These are phyloP conservation scores for Axea sp. DNA, from an alignment of 2,888 invertebrate genomes.

Conservation along the genomic window DNA sequence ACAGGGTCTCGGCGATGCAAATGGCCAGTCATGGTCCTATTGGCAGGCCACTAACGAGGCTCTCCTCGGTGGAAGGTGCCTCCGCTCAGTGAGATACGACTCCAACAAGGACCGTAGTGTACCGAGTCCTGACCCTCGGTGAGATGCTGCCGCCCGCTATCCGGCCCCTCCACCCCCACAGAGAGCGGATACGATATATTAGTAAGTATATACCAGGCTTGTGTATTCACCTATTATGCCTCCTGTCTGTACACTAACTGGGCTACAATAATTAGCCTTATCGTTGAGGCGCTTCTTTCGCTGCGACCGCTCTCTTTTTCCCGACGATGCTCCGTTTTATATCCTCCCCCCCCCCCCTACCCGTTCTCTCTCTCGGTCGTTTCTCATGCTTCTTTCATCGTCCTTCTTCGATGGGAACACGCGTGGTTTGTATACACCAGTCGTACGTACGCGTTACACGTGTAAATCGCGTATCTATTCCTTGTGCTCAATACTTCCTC, in stretches of 20 bases:
- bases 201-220: slow-evolving; percentile 60
- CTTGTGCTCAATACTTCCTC: slow-evolving; percentile 18
- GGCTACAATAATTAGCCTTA: slow-evolving; percentile 75
- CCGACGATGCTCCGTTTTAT: slow-evolving; percentile 17
- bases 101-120: slow-evolving; percentile 66
- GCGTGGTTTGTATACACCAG: slow-evolving; percentile 19
- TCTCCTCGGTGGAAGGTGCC: slow-evolving; percentile 57
- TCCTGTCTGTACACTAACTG: slow-evolving; percentile 41
- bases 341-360: not conserved
- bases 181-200: slow-evolving; percentile 66
- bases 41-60: slow-evolving; percentile 76
- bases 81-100: slow-evolving; percentile 64
- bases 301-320: not conserved
- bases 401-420: slow-evolving; percentile 13
- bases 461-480: slow-evolving; percentile 44
- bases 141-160: slow-evolving; percentile 76
- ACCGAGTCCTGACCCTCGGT: slow-evolving; percentile 72
- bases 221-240: slow-evolving; percentile 53
- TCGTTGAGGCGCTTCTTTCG: slow-evolving; percentile 62
- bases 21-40: slow-evolving; percentile 70
- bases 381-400: not conserved
- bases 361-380: too few species aligned
- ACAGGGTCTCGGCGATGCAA: slow-evolving; percentile 67
- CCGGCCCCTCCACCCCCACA: slow-evolving; percentile 67
- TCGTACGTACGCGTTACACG: slow-evolving; percentile 54